Evolutionary conservation across 2,888 invertebrate species (phyloP), one percentile per base, ranked within the genome.

Genomic region (Orchesellides sinensis): DNA sequence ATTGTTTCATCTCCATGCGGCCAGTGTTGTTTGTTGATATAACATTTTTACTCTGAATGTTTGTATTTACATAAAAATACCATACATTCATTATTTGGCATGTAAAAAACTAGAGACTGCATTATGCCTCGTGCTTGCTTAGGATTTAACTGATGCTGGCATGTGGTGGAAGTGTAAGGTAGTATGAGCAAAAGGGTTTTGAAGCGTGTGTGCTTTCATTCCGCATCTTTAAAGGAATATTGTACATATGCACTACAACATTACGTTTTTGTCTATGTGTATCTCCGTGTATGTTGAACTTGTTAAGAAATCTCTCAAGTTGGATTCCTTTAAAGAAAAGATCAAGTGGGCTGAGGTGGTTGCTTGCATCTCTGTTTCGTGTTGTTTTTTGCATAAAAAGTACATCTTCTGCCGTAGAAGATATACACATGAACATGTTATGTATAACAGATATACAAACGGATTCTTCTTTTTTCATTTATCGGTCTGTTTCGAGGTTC

Each of bases 401-500:
- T n/a, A n/a, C n/a, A n/a, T n/a, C n/a, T n/a, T n/a, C n/a, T n/a
- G n/a, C n/a, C n/a, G n/a, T n/a, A n/a, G n/a, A n/a, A n/a, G n/a
- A n/a, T n/a, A n/a, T n/a, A n/a, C n/a, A n/a, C n/a, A n/a, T n/a
- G n/a, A n/a, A n/a, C n/a, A n/a, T n/a, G n/a, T n/a, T n/a, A n/a
- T n/a, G n/a, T n/a, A n/a, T n/a, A n/a, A n/a, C 17, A 52, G 8
- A 21, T 17, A 32, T 32, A 56, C 25, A 56, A 47, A 72, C 59
- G 54, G 27, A 83, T 40, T 40, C 40, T 40, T n/a, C 47, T 54
- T 52, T 66, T 72, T 59, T 85, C 78, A 74, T 80, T 73, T 65
- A 83, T 77, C 84, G 86, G 83, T 70, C 75, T 74, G 78, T 74
- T 85, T 85, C 84, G 82, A 84, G 84, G 83, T 85, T 85, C 87